Percentiles rank a stretch among this genome's conserved stretches.
Conservation (phyloP, 2,797 vertebrate species). For the Trachops cirrhosus region DNA sequence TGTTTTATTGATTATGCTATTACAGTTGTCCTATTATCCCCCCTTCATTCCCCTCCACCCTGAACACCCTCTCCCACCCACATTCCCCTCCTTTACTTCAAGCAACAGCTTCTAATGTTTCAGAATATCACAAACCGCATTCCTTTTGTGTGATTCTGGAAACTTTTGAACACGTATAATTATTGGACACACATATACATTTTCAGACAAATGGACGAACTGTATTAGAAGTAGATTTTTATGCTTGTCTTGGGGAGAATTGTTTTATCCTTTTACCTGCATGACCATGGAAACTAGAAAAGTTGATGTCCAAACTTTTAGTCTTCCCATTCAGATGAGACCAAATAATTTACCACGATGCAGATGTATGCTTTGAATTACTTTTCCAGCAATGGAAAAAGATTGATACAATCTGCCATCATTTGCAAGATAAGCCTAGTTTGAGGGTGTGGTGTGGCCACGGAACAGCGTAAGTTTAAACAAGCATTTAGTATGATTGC, state of each 20-base stretch:
- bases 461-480: background rate
- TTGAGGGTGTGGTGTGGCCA: background rate
- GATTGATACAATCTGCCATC: background rate
- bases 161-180: background rate
- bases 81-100: no score
- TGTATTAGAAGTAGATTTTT: background rate
- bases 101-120: conserved; percentile 22
- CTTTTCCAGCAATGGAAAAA: background rate
- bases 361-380: background rate
- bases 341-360: background rate
- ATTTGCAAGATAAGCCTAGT: background rate
- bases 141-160: conserved; percentile 39
- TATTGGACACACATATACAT: background rate
- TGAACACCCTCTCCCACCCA: no score
- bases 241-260: background rate
- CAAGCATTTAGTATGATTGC: conserved; percentile 15
- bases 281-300: background rate
- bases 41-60: no score
- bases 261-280: conserved; percentile 40
- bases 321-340: background rate
- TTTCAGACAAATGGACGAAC: background rate
- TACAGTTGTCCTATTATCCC: no score
- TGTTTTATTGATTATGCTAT: no score
- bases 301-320: background rate
- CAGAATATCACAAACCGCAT: conserved; percentile 26